A percentile compares a stretch with the other conserved stretches of the same genome.
Evolutionary conservation across 1,140 invertebrate genomes (phyloP).

Genomic region (Pinna nobilis): DNA sequence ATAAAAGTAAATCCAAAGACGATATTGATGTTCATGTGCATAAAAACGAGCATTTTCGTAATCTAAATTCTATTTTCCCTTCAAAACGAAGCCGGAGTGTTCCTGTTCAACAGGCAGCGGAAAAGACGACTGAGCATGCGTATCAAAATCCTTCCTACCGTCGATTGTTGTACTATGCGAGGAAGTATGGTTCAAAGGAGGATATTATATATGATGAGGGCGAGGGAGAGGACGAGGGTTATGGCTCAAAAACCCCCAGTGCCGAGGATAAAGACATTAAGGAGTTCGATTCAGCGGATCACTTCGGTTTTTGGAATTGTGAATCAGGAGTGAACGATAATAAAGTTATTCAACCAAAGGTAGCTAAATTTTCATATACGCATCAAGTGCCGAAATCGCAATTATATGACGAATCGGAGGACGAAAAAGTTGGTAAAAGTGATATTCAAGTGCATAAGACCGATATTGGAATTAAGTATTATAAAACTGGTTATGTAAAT

Average conservation of each 20-base stretch:
- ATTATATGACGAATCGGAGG: conserved; percentile 32
- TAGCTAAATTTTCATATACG: conserved; percentile 39
- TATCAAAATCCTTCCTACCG: conserved; percentile 12
- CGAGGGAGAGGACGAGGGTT: conserved; percentile 35
- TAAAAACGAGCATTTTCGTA: background rate
- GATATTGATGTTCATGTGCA: background rate
- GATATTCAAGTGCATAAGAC: background rate
- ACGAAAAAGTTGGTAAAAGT: conserved; percentile 7
- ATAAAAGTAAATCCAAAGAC: conserved; percentile 10
- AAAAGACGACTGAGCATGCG: background rate
- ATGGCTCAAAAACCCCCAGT: conserved; percentile 41
- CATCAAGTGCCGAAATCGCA: conserved; percentile 18
- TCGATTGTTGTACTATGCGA: conserved; percentile 33
- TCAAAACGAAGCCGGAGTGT: conserved; percentile 30
- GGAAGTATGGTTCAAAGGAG: conserved; percentile 31
- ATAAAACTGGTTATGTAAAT: conserved; percentile 30
- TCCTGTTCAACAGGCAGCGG: background rate
- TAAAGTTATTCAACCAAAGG: background rate
- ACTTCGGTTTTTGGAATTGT: background rate
- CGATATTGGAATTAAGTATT: conserved; percentile 17
- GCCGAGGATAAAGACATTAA: conserved; percentile 29
- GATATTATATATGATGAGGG: conserved; percentile 15
- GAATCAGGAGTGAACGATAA: background rate
- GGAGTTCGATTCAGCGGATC: background rate
- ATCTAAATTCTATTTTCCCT: conserved; percentile 1